A percentile compares a stretch with the other conserved stretches of the same genome.
phyloP scores from a whole-genome alignment of 2,888 invertebrate species.

The Antitype chi region DNA sequence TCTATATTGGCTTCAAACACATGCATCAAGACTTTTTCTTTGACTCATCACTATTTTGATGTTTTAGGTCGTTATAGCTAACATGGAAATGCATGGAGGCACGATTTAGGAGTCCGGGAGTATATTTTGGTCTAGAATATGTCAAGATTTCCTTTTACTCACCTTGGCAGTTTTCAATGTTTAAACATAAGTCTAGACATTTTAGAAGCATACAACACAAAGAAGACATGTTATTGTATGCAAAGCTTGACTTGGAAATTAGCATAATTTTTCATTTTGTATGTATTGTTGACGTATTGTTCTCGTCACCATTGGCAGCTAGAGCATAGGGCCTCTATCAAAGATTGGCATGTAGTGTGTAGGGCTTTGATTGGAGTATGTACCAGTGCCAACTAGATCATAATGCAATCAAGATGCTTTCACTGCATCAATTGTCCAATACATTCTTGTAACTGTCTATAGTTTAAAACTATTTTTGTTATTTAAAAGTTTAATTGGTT shows the following conservation, averaged over 20 bases:
- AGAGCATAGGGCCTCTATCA: slow-evolving; percentile 21
- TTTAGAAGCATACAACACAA: slow-evolving; percentile 30
- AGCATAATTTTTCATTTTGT: slow-evolving; percentile 58
- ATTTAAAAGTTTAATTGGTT: not conserved
- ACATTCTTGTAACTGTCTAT: slow-evolving; percentile 3
- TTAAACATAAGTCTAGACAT: slow-evolving; percentile 10
- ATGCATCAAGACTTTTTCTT: not conserved
- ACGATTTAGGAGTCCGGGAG: not conserved
- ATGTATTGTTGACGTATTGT: slow-evolving; percentile 46
- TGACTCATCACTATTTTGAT: not conserved
- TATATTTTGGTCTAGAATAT: not conserved
- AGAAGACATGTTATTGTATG: slow-evolving; percentile 59
- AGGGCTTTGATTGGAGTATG: slow-evolving; percentile 25
- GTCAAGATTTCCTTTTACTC: not conserved
- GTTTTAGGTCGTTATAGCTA: not conserved
- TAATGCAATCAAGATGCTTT: slow-evolving; percentile 44
- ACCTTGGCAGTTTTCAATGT: slow-evolving; percentile 26
- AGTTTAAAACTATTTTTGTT: not conserved
- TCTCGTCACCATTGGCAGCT: slow-evolving; percentile 29
- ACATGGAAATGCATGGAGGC: no score
- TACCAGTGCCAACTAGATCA: slow-evolving; percentile 55
- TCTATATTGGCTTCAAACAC: not conserved
- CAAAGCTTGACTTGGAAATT: slow-evolving; percentile 47
- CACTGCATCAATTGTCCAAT: slow-evolving; percentile 26
- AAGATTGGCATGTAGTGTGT: slow-evolving; percentile 38